Evolutionary conservation across 1,140 invertebrate genomes (phyloP).

Genomic region (Ceratina japonica): DNA sequence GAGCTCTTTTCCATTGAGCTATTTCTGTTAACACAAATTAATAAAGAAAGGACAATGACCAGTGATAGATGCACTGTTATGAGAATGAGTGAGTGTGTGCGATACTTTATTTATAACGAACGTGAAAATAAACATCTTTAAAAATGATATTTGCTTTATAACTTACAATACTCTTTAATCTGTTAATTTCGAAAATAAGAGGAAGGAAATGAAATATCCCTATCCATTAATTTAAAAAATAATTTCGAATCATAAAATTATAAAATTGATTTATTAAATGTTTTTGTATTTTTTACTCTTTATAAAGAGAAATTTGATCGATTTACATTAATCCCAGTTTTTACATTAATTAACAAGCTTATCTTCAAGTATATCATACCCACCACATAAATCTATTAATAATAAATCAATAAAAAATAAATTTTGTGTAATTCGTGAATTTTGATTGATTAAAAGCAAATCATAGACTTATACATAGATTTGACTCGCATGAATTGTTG

Average conservation of each 20-base stretch:
- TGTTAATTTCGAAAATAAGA: neutral
- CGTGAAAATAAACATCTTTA: constrained; percentile 60
- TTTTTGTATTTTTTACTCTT: constrained; percentile 2
- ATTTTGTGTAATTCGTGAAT: constrained; percentile 33
- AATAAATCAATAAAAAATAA: constrained; percentile 42
- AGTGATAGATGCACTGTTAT: constrained; percentile 71
- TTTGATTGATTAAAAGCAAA: constrained; percentile 2
- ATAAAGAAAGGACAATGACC: constrained; percentile 56
- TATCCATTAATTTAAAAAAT: neutral
- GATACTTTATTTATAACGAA: constrained; percentile 77
- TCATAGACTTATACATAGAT: neutral
- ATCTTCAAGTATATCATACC: neutral
- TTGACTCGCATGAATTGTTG: constrained; percentile 2
- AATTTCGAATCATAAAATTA: no score
- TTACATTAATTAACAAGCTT: constrained; percentile 27
- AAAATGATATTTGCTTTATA: constrained; percentile 14
- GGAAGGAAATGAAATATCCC: neutral
- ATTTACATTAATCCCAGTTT: constrained; percentile 27
- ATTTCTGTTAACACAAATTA: constrained; percentile 65
- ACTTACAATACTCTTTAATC: neutral
- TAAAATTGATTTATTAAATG: no score
- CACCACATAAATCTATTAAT: constrained; percentile 36
- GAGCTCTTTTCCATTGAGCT: constrained; percentile 59
- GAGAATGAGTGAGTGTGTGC: constrained; percentile 77
- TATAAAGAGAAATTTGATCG: constrained; percentile 17